phyloP scores from a whole-genome alignment of 2,113 vertebrate genomes.

The Okapia johnstoni region DNA sequence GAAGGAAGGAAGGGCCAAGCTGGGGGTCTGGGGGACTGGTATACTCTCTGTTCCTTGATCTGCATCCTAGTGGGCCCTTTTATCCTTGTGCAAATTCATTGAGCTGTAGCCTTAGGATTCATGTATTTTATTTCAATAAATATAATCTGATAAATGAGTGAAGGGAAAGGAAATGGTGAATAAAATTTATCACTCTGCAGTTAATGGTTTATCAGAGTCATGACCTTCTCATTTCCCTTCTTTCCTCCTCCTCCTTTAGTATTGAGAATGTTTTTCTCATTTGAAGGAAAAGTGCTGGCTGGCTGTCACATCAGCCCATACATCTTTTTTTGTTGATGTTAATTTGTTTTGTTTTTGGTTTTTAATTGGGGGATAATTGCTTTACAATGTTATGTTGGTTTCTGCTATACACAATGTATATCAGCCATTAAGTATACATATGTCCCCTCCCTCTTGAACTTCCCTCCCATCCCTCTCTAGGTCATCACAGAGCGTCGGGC shows the following conservation, averaged over 20 bases:
- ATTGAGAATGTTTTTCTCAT: not conserved
- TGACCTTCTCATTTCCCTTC: not conserved
- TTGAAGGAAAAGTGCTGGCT: not conserved
- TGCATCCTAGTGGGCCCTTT: not conserved
- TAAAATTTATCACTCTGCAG: not conserved
- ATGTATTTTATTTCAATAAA: not conserved
- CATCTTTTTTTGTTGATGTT: not conserved
- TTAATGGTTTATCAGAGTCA: not conserved
- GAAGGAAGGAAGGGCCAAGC: not conserved
- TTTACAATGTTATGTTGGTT: not conserved
- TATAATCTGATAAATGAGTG: not conserved
- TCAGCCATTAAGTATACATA: not conserved
- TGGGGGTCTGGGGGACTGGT: not conserved
- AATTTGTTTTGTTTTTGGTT: not conserved
- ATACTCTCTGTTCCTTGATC: not conserved
- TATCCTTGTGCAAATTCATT: not conserved
- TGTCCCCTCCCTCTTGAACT: not conserved
- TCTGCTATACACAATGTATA: not conserved
- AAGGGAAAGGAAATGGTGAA: not conserved
- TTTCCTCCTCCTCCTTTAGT: not conserved
- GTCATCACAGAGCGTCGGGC: not conserved
- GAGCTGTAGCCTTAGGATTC: not conserved
- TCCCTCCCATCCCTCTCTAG: not conserved
- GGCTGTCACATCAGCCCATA: not conserved
- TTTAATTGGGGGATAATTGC: not conserved